Evolutionary conservation across 2,888 invertebrate species (phyloP).

Genomic region (Atethmia centrago): DNA sequence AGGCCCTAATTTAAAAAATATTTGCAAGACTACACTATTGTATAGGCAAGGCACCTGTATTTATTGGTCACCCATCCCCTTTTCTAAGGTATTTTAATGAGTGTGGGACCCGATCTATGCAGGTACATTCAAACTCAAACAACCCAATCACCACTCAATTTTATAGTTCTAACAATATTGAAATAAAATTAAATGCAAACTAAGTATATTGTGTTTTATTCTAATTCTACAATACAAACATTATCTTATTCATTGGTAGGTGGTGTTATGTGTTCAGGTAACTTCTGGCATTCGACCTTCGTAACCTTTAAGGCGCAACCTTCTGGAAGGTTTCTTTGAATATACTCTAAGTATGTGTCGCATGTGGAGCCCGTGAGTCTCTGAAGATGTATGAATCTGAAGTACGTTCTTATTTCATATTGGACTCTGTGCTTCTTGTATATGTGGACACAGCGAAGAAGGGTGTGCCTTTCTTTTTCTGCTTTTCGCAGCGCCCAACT

Average conservation of each 20-base stretch:
- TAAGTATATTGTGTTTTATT: constrained; percentile 61
- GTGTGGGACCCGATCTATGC: neutral
- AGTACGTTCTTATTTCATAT: constrained; percentile 98
- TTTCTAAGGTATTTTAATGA: neutral
- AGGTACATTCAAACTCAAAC: neutral
- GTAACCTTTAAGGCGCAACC: constrained; percentile 98
- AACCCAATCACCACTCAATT: constrained; percentile 43
- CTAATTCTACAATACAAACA: constrained; percentile 68
- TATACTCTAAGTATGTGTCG: constrained; percentile 98
- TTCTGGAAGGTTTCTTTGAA: constrained; percentile 99
- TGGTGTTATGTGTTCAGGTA: constrained; percentile 90
- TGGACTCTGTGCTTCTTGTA: constrained; percentile 98
- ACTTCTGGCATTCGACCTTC: constrained; percentile 92
- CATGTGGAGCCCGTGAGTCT: constrained; percentile 98
- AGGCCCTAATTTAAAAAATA: constrained; percentile 12
- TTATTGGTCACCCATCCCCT: neutral
- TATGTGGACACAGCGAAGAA: constrained; percentile 96
- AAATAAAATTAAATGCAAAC: constrained; percentile 44
- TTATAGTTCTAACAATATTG: constrained; percentile 31
- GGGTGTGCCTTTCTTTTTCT: constrained; percentile 93
- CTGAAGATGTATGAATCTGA: constrained; percentile 95
- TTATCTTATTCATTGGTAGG: constrained; percentile 78
- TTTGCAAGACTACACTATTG: neutral
- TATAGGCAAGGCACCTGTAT: no score
- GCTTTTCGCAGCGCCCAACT: constrained; percentile 94